These are phyloP conservation scores for Oscarella lobularis DNA, from an alignment of 37 sponge, comb jelly and placozoan genomes.

Conservation along the genomic window DNA sequence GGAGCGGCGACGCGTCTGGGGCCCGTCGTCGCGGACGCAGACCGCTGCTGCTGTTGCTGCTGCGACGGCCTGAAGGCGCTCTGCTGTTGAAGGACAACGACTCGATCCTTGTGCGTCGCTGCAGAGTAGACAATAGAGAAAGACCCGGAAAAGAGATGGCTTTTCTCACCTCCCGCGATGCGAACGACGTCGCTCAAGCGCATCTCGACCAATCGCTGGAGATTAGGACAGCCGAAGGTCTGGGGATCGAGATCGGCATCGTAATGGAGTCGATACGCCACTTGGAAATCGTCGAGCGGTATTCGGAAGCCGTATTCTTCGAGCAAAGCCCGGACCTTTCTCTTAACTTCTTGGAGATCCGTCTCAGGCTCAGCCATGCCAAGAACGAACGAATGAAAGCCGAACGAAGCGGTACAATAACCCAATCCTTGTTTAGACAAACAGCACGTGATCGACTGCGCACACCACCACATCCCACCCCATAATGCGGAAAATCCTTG, in stretches of 20 bases:
- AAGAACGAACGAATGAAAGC: too few relatives aligned
- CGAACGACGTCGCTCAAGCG: neutral
- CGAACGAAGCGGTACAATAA: too few relatives aligned
- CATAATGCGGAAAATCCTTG: too few relatives aligned
- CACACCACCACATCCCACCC: too few relatives aligned
- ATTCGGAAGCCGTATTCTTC: neutral
- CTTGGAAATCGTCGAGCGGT: neutral
- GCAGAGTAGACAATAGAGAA: neutral
- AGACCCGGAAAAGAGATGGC: neutral
- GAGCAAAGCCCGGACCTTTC: neutral
- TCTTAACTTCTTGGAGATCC: neutral
- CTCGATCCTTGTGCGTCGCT: neutral
- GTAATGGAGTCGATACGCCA: neutral
- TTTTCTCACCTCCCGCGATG: neutral
- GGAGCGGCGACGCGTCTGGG: too few relatives aligned
- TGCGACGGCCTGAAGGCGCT: neutral
- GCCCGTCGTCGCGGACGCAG: too few relatives aligned
- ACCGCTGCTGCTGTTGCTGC: too few relatives aligned
- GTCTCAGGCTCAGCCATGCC: too few relatives aligned
- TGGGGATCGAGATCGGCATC: neutral
- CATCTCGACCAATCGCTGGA: neutral
- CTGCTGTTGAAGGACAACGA: neutral
- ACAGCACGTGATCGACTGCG: too few relatives aligned
- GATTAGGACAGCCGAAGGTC: neutral
- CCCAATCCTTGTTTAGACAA: too few relatives aligned